These are phyloP conservation scores for Zophobas morio DNA, from an alignment of 1,140 invertebrate species.

Conservation along the genomic window DNA sequence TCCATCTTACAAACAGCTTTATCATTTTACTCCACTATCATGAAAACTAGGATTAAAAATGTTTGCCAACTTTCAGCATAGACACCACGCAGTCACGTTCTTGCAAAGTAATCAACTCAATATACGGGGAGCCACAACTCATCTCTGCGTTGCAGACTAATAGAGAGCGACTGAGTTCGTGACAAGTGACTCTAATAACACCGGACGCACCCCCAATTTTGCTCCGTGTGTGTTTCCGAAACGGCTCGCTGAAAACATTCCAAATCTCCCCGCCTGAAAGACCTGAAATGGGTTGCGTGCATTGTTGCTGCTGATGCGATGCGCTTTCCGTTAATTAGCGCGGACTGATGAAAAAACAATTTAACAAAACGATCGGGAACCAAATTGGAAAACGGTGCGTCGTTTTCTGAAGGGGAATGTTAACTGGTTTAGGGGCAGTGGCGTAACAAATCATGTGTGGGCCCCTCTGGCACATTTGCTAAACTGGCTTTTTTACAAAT, in stretches of 20 bases:
- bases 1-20: conserved; percentile 8
- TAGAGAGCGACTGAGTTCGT: conserved; percentile 48
- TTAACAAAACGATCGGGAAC: conserved; percentile 26
- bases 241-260: conserved; percentile 2
- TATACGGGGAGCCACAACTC: conserved; percentile 20
- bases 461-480: too few relatives aligned
- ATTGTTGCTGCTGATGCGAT: conserved; percentile 4
- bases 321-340: conserved; percentile 32
- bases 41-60: conserved; percentile 35
- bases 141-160: conserved; percentile 42
- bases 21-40: conserved; percentile 5
- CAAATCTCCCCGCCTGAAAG: neutral
- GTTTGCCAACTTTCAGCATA: conserved; percentile 15
- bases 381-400: conserved; percentile 10
- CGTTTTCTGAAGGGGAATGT: neutral
- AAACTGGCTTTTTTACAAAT: too few relatives aligned
- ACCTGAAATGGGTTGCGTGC: conserved; percentile 21
- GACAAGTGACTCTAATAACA: conserved; percentile 50
- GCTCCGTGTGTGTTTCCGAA: conserved; percentile 11
- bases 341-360: conserved; percentile 35
- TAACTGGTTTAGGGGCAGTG: neutral
- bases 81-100: conserved; percentile 42
- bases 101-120: conserved; percentile 49
- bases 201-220: conserved; percentile 47
- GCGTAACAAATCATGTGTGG: too few relatives aligned